Evolutionary conservation across 2,113 vertebrate species (phyloP).

Genomic region (Callocephalon fimbriatum): DNA sequence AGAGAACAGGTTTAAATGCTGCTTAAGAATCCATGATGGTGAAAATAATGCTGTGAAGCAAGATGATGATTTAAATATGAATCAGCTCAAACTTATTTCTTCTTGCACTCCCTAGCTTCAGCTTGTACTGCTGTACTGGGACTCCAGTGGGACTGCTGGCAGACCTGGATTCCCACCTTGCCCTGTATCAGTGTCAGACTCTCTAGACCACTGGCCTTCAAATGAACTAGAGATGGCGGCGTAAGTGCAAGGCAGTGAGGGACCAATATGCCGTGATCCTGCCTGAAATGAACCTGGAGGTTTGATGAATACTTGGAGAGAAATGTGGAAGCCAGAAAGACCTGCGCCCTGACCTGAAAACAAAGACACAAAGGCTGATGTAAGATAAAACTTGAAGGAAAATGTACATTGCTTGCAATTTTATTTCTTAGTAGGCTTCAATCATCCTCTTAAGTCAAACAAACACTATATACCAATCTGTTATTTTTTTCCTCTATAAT

Average conservation of each 20-base stretch:
- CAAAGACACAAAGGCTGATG: not conserved
- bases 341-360: not conserved
- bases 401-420: fast-evolving
- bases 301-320: not conserved
- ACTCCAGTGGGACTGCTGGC: not conserved
- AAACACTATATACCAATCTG: not conserved
- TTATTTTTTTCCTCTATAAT: not conserved
- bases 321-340: not conserved
- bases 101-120: not conserved
- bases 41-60: not conserved
- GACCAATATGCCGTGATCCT: not conserved
- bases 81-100: not conserved
- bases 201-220: not conserved
- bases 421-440: not conserved
- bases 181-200: not conserved
- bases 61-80: not conserved
- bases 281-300: not conserved
- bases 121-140: not conserved
- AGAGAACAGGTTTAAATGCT: not conserved
- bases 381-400: not conserved
- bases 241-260: not conserved
- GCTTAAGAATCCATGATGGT: not conserved
- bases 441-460: not conserved
- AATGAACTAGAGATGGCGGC: not conserved
- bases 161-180: not conserved